Evolutionary conservation across 2,113 vertebrate genomes (phyloP).

Genomic region (Pelecanus crispus): DNA sequence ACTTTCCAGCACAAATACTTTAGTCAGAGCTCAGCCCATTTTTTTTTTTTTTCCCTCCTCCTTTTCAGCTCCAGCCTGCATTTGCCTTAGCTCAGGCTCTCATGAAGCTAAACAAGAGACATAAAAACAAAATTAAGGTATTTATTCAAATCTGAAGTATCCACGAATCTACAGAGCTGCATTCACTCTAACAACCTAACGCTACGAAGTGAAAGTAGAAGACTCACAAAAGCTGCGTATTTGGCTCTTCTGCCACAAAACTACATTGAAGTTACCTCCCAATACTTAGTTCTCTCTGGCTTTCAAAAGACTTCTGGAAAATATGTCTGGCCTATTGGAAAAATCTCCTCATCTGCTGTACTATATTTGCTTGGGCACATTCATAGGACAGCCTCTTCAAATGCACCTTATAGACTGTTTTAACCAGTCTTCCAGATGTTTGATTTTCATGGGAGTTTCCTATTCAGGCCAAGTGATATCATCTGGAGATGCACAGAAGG

Average conservation of each 20-base stretch:
- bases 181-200: not conserved
- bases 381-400: not conserved
- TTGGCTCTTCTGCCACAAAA: not conserved
- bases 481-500: slow-evolving; percentile 54
- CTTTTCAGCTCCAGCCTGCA: slow-evolving; percentile 59
- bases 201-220: not conserved
- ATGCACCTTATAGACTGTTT: slow-evolving; percentile 10
- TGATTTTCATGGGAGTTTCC: slow-evolving; percentile 57
- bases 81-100: slow-evolving; percentile 44
- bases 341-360: not conserved
- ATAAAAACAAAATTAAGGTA: not conserved
- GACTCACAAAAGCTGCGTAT: not conserved
- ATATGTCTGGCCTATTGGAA: not conserved
- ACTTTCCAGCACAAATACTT: slow-evolving; percentile 79
- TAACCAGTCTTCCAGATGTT: slow-evolving; percentile 50
- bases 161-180: not conserved
- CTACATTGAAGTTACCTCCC: not conserved
- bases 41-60: slow-evolving; percentile 28
- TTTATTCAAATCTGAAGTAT: not conserved
- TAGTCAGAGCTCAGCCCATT: slow-evolving; percentile 69
- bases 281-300: not conserved
- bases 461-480: slow-evolving; percentile 31
- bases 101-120: slow-evolving; percentile 19
- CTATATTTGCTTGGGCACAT: not conserved
- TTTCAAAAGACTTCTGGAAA: not conserved